Base-by-base conservation (phyloP, 92 coral and sea anemone species). In the Paragorgia papillata region DNA sequence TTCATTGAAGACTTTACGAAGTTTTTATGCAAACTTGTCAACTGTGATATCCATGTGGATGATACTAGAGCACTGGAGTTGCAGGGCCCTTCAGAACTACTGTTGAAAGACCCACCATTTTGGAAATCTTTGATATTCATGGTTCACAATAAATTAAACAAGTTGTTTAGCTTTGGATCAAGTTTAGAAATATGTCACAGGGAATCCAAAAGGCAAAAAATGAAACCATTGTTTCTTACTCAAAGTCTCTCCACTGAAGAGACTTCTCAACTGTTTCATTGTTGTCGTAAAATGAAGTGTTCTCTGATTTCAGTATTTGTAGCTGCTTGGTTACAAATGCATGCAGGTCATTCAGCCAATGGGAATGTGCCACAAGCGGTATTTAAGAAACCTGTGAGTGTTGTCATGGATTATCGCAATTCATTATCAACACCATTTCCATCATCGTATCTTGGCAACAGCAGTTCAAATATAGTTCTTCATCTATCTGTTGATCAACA, bases 211-310 rank as follows among this genome's bases (percentile, higher is more conserved):
- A 66, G 10, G 20, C 1, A 7, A 0, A 21, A 35, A 24, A 34
- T 31, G 9, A 66, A 40, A 53, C 73, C 73, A n/a, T 49, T 51
- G 35, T 43, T 69, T 25, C 40, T 69, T 27, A 27, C 27, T 33
- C 27, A 33, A 22, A 17, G 61, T 69, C 76, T 69, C 6, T 49
- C 76, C 25, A 56, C 51, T 24, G 27, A 69, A 48, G 76, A 69
- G 25, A 69, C 76, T 8, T 27, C 27, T 48, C 43, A 56, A 33
- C 31, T 69, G 19, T 7, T 69, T 1, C 14, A 51, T 28, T 46
- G 28, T 51, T 48, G 60, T 13, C 22, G 10, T 9, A 0, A 69
- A 24, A 43, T 48, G 18, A 49, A 69, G 13, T 48, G 59, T 48
- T 48, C 60, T 0, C 15, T 69, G 59, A 51, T 18, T 17, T 32